These are phyloP conservation scores for Phalacrocorax brasilianus DNA, from an alignment of 2,113 vertebrate genomes.

Conservation along the genomic window DNA sequence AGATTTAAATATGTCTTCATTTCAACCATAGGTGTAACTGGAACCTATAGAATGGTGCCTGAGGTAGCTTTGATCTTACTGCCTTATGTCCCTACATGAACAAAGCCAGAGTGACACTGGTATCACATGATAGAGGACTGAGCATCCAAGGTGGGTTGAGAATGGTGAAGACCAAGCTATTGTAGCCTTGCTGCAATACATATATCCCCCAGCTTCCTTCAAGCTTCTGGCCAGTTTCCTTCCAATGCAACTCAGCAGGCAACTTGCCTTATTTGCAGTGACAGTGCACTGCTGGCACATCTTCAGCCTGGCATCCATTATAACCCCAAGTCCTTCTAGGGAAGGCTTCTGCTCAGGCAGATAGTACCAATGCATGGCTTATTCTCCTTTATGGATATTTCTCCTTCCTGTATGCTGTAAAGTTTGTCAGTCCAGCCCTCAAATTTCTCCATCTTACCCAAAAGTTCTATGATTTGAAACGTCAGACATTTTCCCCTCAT, in stretches of 20 bases:
- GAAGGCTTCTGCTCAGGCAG: background rate
- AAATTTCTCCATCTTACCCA: background rate
- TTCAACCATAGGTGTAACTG: conserved; percentile 15
- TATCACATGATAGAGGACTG: background rate
- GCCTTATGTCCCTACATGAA: background rate
- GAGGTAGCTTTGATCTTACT: conserved; percentile 36
- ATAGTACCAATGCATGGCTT: background rate
- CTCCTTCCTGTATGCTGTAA: background rate
- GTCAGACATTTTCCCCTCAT: background rate
- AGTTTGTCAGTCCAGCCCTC: background rate
- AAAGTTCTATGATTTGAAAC: background rate
- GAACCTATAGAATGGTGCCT: background rate
- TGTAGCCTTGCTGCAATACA: background rate
- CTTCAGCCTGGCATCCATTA: background rate
- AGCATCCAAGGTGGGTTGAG: background rate
- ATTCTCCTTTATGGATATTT: background rate
- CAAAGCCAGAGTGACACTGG: background rate
- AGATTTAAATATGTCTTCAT: background rate
- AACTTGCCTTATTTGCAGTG: background rate
- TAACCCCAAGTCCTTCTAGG: background rate
- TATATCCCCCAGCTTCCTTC: background rate
- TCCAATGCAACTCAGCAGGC: background rate
- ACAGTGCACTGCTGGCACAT: background rate
- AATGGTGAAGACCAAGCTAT: background rate
- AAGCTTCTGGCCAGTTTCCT: background rate